Percentiles rank a stretch among this genome's conserved stretches.
These are phyloP conservation scores for Tenthredo mesomela DNA, from an alignment of 2,888 invertebrate species.

Conservation along the genomic window DNA sequence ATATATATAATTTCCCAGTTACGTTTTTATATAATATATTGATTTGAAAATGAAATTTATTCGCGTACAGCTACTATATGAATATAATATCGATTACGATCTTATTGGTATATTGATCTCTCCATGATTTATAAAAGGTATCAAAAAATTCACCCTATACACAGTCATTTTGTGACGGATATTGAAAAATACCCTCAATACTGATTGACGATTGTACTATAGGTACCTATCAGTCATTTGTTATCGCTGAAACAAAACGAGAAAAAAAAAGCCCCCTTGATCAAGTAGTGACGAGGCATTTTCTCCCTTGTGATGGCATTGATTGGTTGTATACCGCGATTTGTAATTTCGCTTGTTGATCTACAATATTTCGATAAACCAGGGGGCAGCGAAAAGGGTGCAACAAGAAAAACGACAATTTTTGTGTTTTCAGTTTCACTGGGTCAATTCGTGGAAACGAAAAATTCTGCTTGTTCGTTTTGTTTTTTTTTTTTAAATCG, in stretches of 20 bases:
- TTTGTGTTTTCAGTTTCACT: background rate
- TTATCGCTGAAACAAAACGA: background rate
- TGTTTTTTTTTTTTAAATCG: too few species aligned
- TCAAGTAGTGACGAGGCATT: slow-evolving; percentile 13
- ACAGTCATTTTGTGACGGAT: background rate
- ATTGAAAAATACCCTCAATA: background rate
- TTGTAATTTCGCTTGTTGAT: slow-evolving; percentile 27
- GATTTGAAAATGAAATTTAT: too few species aligned
- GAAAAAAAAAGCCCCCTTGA: background rate
- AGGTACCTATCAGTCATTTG: background rate
- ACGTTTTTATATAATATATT: background rate
- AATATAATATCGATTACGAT: too few species aligned
- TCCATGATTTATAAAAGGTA: too few species aligned
- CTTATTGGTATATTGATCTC: too few species aligned
- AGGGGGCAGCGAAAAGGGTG: background rate
- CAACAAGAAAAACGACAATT: background rate
- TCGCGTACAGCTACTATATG: too few species aligned
- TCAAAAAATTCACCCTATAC: background rate
- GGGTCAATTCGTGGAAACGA: background rate
- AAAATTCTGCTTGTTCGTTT: background rate
- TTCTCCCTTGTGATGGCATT: background rate
- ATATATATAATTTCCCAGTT: background rate
- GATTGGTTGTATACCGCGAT: background rate
- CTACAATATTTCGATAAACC: slow-evolving; percentile 12
- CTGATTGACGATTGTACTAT: background rate